phyloP scores from a whole-genome alignment of 2,888 invertebrate genomes.

The Cetonia aurata region DNA sequence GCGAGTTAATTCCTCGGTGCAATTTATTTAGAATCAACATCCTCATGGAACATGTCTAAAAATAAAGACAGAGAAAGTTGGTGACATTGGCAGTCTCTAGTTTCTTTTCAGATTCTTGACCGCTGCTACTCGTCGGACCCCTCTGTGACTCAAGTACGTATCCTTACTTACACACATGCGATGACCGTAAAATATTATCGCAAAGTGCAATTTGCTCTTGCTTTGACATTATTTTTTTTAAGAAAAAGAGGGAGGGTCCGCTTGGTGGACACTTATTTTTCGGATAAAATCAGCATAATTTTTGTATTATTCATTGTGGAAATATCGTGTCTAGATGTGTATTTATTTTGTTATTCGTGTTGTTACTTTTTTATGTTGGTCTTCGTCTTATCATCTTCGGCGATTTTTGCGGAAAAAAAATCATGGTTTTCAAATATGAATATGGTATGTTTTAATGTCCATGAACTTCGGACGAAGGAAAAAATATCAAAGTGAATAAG shows the following conservation, averaged over 20 bases:
- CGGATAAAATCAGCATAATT: conserved; percentile 28
- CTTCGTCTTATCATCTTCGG: conserved; percentile 9
- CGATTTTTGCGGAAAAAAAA: not conserved
- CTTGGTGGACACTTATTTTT: conserved; percentile 7
- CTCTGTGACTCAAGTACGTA: conserved; percentile 60
- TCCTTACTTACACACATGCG: conserved; percentile 49
- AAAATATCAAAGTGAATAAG: conserved; percentile 19
- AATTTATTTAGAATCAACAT: not conserved
- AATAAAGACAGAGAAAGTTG: conserved; percentile 32
- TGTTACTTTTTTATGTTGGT: conserved; percentile 8
- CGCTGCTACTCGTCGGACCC: conserved; percentile 44
- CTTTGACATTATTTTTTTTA: conserved; percentile 13
- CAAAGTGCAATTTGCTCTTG: conserved; percentile 52
- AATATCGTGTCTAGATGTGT: conserved; percentile 36
- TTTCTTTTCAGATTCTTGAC: conserved; percentile 54
- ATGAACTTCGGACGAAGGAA: conserved; percentile 18
- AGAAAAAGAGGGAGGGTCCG: conserved; percentile 5
- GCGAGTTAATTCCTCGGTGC: too few species aligned
- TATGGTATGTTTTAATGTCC: conserved; percentile 10
- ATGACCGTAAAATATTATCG: conserved; percentile 64
- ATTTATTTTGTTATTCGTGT: conserved; percentile 12
- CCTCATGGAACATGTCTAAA: conserved; percentile 18
- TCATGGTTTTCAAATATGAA: conserved; percentile 12
- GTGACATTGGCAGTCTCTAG: conserved; percentile 43
- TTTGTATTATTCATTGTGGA: conserved; percentile 42